Evolutionary conservation across 2,888 invertebrate genomes (phyloP), one percentile per base, ranked within the genome.

Genomic region (Pachymerium ferrugineum): DNA sequence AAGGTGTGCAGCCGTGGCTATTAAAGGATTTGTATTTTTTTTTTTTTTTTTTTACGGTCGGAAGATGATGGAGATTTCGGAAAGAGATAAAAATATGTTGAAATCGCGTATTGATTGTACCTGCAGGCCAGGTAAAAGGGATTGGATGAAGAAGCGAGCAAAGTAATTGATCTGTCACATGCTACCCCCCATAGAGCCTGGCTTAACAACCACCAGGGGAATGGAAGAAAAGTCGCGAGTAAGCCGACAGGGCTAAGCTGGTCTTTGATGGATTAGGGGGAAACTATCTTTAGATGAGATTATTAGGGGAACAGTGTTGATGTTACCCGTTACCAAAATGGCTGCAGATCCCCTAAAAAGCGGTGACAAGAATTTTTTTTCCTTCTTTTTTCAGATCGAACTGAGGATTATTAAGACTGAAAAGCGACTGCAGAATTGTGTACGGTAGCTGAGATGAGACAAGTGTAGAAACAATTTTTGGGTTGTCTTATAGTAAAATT

Each of bases 181-280:
- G 62, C 62, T 38, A 38, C 38, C 38, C 38, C 38, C 38, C 38
- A 28, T 28, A 25, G 62, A 62, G 62, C 62, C 62, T 62, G 62
- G 62, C 62, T 62, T 62, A 62, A 62, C 62, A 22, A 62, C 62
- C 62, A 62, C 62, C 62, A 62, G 62, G 62, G 62, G 62, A 62
- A 62, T 62, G 62, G 47, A 62, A 62, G 62, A 69, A 69, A 69
- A 30, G 31, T 69, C 69, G n/a, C 28, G 69, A 69, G 16, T 69
- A 69, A 69, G 69, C 69, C 69, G 69, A 69, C 69, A 69, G 30
- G 62, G 19, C 69, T 69, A 69, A 69, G 69, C 69, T 69, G 69
- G 31, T 69, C 30, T 69, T 69, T 69, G 69, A 69, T 69, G 69
- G 69, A 69, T 69, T 69, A 69, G 33, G 31, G n/a, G 19, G 30